Evolutionary conservation across 2,888 invertebrate genomes (phyloP), one percentile per base, ranked within the genome.

Genomic region (Pegoplata infirma): DNA sequence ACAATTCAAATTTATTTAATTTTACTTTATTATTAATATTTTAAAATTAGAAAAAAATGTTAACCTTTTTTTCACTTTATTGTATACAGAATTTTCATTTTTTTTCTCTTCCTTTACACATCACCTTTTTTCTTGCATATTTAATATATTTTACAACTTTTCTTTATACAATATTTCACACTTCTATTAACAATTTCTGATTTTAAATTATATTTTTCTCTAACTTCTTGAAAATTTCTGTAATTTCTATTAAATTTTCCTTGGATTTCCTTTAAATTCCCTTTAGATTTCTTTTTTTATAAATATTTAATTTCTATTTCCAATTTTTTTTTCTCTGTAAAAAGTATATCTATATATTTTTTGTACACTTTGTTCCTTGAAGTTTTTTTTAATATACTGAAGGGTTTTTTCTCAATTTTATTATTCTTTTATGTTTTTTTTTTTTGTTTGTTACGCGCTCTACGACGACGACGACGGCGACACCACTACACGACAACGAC

Each of bases 401-500:
- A 74, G 46, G 23, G 21, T 56, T 75, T 28, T 71, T 67, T 69
- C 32, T 67, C 23, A 40, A 23, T 55, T 55, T 36, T 76, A 21
- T 68, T 61, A 23, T 69, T 40, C 61, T 32, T 59, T 51, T 12
- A 51, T 55, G 46, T 40, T 36, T 53, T 36, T 5, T n/a, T n/a
- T 56, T 17, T 73, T 23, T 61, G 64, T 67, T 64, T 63, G 40
- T 71, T 75, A 83, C 82, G 82, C 81, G 81, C 81, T 81, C 82
- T 81, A 81, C 81, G 81, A 82, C 83, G 80, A 82, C 82, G 81
- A 82, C 82, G 81, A 82, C 83, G 81, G 82, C 82, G 83, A 84
- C 85, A 87, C 86, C 87, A 86, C 87, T 87, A 86, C 88, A 86
- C 87, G 86, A 86, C 88, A 85, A 71, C 74, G 74, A 76, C 72